Percentiles rank a stretch among this genome's conserved stretches.
These are phyloP conservation scores for Scaptomyza montana DNA, from an alignment of 1,140 invertebrate genomes.

Conservation along the genomic window DNA sequence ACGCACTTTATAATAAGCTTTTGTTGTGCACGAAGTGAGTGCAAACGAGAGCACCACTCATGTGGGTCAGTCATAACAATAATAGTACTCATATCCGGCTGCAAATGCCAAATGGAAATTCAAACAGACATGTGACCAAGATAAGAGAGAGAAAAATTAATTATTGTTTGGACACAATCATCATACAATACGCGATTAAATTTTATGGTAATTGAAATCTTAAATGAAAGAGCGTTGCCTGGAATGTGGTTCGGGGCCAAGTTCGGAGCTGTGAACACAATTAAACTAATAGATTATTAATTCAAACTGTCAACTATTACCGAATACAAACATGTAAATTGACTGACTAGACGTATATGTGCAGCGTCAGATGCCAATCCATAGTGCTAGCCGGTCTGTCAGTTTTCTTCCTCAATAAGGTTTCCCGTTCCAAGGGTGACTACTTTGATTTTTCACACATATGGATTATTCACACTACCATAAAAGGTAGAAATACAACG, in stretches of 20 bases:
- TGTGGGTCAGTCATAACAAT: constrained; percentile 19
- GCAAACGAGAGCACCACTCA: constrained; percentile 10
- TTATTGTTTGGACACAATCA: constrained; percentile 21
- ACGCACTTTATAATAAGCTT: constrained; percentile 22
- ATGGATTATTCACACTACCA: constrained; percentile 8
- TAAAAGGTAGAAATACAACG: not conserved
- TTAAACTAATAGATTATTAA: constrained; percentile 71
- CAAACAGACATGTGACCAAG: not conserved
- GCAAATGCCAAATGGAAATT: constrained; percentile 29
- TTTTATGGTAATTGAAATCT: constrained; percentile 66
- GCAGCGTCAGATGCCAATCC: constrained; percentile 13
- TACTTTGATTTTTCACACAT: not conserved
- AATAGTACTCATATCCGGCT: constrained; percentile 34
- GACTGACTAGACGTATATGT: not conserved
- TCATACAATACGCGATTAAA: constrained; percentile 20
- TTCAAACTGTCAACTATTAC: constrained; percentile 50
- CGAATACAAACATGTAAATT: too few species aligned
- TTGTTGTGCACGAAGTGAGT: constrained; percentile 5
- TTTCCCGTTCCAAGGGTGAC: constrained; percentile 11
- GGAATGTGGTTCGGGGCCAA: constrained; percentile 52
- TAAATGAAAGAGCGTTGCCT: constrained; percentile 49
- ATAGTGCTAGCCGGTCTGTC: constrained; percentile 16
- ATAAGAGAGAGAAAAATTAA: constrained; percentile 13
- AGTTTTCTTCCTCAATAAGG: constrained; percentile 5
- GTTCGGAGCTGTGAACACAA: constrained; percentile 43